Base-by-base conservation (phyloP, 1,140 invertebrate genomes). In the Drosophila repletoides region DNA sequence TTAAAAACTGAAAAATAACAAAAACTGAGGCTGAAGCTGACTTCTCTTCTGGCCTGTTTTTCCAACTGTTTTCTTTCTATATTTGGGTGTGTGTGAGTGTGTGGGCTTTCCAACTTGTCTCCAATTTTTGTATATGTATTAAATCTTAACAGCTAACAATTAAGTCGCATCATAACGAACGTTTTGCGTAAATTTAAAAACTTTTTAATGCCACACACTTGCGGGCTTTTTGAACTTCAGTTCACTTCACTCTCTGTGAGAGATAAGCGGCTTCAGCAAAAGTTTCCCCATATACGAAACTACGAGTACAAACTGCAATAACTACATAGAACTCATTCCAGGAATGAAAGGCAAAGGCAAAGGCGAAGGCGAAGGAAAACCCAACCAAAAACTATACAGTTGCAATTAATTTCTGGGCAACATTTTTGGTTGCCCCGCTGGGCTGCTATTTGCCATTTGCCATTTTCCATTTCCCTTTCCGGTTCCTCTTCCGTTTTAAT, bases 181-280 rank as follows among this genome's bases (percentile, higher is more conserved):
- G 66, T 72, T 86, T 61, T 74, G 70, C 70, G 71, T 79, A 84
- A 72, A 74, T 83, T 79, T 84, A 45, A 51, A 73, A 84, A 84
- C 36, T 86, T 84, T 84, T 84, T 86, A 84, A 86, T 84, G 83
- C 79, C 79, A 84, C 80, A 84, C 79, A 84, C 79, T 84, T 84
- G 79, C 79, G 79, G 79, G 79, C 80, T 79, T 84, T 84, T 79
- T 52, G 41, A 86, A 84, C 80, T 84, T 79, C 72, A 31, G 31
- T 67, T 49, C 70, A 74, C 40, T 84, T 70, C 53, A 65, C n/a
- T n/a, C n/a, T n/a, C n/a, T n/a, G n/a, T n/a, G n/a, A n/a, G n/a
- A 76, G 79, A 84, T 84, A 84, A 84, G 79, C 79, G 83, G 79
- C 72, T 65, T 51, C 19, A n/a, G 49, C 34, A 56, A 77, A 84